Base-by-base conservation (phyloP, 1,140 invertebrate genomes). In the Delia radicum region DNA sequence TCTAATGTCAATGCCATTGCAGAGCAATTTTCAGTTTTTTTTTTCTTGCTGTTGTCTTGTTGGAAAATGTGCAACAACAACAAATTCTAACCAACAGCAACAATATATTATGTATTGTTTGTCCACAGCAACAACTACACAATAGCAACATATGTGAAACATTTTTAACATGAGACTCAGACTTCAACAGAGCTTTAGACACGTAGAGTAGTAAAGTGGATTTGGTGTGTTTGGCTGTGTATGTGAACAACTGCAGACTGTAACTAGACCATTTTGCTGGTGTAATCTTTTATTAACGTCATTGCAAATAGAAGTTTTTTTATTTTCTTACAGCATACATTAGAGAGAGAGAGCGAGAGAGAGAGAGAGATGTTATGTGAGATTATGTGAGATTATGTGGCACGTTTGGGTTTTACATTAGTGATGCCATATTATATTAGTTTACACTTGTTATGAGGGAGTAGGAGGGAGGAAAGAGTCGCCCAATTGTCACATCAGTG, bases 1-100 rank as follows among this genome's bases (percentile, higher is more conserved):
- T 80, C 80, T 81, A 81, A 80, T 81, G 80, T 81, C 80, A 81
- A 80, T 81, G 81, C 79, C 81, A 82, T 77, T 79, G 28, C n/a
- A 24, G 18, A 42, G 29, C 18, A 74, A 21, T 29, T 27, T 21
- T 33, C 27, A n/a, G 24, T 63, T 63, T 55, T 18, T 63, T 55
- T 26, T 31, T 18, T 63, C 61, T 26, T 31, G 18, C 18, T 46
- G 26, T 28, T 28, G 26, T 27, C 21, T 27, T 42, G 8, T 24
- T 33, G 26, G 13, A 27, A 10, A 13, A 65, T 37, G 21, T 37
- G 55, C 31, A 42, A 62, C 31, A 65, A 33, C 8, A 63, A 63
- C 18, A 61, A 62, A 62, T 74, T n/a, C n/a, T n/a, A 74, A 73
- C 28, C 46, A 73, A 73, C 15, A 55, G 8, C 33, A 63, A 48